Conservation (phyloP, 2,113 vertebrate genomes). For the Sceloporus undulatus region DNA sequence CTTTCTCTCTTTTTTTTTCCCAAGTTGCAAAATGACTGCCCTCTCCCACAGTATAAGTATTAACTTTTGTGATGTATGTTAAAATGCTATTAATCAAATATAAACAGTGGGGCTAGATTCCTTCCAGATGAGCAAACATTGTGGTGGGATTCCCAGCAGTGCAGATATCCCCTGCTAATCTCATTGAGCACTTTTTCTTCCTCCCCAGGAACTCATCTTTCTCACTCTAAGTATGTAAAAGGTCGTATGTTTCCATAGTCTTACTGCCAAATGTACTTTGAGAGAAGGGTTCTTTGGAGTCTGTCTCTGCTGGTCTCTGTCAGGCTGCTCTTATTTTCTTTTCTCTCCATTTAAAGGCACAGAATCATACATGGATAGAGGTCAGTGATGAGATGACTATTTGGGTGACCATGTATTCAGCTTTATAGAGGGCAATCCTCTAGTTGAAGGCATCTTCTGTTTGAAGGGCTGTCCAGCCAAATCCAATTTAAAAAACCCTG, state of each 20-base stretch:
- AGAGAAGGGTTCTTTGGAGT: constrained; percentile 53
- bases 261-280: constrained; percentile 55
- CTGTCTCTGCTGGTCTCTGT: constrained; percentile 18
- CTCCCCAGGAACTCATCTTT: constrained; percentile 60
- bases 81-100: constrained; percentile 42
- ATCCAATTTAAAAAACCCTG: background rate
- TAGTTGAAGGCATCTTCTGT: background rate
- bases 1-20: background rate
- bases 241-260: constrained; percentile 63
- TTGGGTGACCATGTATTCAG: background rate
- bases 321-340: constrained; percentile 37
- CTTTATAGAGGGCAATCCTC: background rate
- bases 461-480: background rate
- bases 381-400: background rate
- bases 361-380: background rate
- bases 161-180: constrained; percentile 41
- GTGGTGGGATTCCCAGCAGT: constrained; percentile 56
- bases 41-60: constrained; percentile 46
- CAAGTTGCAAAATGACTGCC: constrained; percentile 46
- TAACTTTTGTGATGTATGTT: constrained; percentile 53
- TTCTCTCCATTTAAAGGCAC: constrained; percentile 36
- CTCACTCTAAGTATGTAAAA: constrained; percentile 57
- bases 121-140: constrained; percentile 67
- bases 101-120: constrained; percentile 55
- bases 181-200: constrained; percentile 58